Percentiles rank a stretch among this genome's conserved stretches.
phyloP scores from a whole-genome alignment of 2,888 invertebrate species.

The Trachelus stipa region DNA sequence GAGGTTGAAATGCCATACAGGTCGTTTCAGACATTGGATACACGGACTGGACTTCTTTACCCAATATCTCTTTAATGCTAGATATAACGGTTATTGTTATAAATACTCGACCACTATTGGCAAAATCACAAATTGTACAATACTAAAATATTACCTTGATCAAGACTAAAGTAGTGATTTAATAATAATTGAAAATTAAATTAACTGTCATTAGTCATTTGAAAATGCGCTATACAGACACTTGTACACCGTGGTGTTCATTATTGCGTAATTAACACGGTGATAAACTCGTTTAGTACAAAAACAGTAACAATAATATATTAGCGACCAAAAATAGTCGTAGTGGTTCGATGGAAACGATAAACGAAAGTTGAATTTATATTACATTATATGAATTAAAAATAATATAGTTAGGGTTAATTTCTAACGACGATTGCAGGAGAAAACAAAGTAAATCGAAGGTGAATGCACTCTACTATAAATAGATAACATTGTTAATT shows the following conservation, averaged over 20 bases:
- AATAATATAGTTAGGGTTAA: not conserved
- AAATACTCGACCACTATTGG: not conserved
- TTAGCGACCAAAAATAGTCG: not conserved
- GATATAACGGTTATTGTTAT: not conserved
- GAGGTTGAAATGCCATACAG: no score
- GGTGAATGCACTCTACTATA: not conserved
- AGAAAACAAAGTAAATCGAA: not conserved
- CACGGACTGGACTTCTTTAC: no score
- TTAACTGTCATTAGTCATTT: not conserved
- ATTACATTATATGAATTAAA: not conserved
- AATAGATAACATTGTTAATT: not conserved
- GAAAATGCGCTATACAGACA: not conserved
- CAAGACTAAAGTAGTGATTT: not conserved
- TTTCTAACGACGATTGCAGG: not conserved
- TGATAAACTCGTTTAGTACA: conserved; percentile 35
- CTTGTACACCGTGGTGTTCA: not conserved
- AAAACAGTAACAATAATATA: conserved; percentile 33
- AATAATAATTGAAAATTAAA: not conserved
- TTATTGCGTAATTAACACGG: conserved; percentile 13
- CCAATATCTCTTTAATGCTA: no score
- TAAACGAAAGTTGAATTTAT: not conserved
- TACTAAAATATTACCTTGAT: no score
- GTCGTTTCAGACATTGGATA: no score
- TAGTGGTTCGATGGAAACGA: not conserved
- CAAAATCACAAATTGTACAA: not conserved